Base-by-base conservation (phyloP, 2,888 invertebrate species). In the Dynastes hyllus region DNA sequence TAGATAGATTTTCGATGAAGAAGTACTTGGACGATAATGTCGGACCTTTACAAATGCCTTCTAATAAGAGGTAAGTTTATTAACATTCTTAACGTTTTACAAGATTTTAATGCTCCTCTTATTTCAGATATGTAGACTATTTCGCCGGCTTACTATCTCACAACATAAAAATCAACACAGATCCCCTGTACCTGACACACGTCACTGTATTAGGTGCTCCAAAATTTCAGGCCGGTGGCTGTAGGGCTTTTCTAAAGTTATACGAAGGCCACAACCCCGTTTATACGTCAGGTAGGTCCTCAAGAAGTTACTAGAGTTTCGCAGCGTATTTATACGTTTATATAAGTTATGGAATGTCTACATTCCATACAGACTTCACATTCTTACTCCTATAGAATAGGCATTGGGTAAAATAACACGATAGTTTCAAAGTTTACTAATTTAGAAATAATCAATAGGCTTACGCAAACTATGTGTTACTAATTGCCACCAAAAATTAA, bases 1-100 rank as follows among this genome's bases (percentile, higher is more conserved):
- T 97, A 85, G 97, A 98, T 90, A 92, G 97, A 86, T 97, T 96
- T 90, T 96, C 97, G 69, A 98, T 98, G 97, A 92, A 96, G 86
- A 92, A 95, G 85, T 98, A 96, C 89, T 93, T 97, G 84, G 97
- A 97, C 85, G 94, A 95, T 87, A 94, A 94, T 88, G 91, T 95
- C 81, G 94, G 93, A 80, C 92, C 93, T 80, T 89, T 94, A 80
- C 91, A 92, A 81, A 92, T 94, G 83, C 95, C 95, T 69, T 95
- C 95, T 67, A 94, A 95, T 88, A 92, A 92, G 89, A 92, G 95
- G 93, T 94, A 90, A 53, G 50, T 40, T 58, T 79, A 67, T 63
- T 76, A 6, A n/a, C 45, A 55, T 40, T n/a, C 9, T 9, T 50
- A 9, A 27, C n/a, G 9, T 22, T 22, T 22, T 6, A 8, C 8